Conservation (phyloP, 2,888 invertebrate species). For the Acronicta psi region DNA sequence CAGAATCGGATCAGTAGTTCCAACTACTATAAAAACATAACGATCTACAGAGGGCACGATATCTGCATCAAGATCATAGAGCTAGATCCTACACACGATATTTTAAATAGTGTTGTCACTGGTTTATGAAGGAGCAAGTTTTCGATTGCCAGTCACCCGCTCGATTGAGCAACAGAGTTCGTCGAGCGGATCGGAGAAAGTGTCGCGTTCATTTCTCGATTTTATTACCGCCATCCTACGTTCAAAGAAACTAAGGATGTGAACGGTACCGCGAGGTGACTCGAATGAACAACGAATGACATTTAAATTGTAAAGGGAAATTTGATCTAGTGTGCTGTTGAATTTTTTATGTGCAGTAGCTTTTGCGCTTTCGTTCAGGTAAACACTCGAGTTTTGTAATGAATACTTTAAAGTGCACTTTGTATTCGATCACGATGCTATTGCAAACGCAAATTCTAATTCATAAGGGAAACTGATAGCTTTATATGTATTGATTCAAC, state of each 20-base stretch:
- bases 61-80: constrained; percentile 1
- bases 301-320: constrained; percentile 42
- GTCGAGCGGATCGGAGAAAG: constrained; percentile 58
- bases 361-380: constrained; percentile 21
- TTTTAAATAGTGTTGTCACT: constrained; percentile 31
- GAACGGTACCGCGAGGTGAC: constrained; percentile 46
- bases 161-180: constrained; percentile 55
- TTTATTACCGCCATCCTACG: constrained; percentile 57
- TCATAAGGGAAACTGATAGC: background rate
- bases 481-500: background rate
- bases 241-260: constrained; percentile 64
- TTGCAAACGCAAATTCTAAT: background rate
- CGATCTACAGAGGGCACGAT: constrained; percentile 5
- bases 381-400: constrained; percentile 1
- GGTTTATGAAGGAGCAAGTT: constrained; percentile 45
- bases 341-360: constrained; percentile 24
- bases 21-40: too few relatives aligned
- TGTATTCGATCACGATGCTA: background rate
- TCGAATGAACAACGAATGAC: constrained; percentile 49
- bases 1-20: too few relatives aligned
- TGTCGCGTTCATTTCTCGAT: constrained; percentile 51
- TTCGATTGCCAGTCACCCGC: constrained; percentile 49
- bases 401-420: constrained; percentile 19
- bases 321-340: constrained; percentile 26
- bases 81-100: constrained; percentile 12